Conservation (phyloP, 2,888 invertebrate genomes). For the Diplazon laetatorius region DNA sequence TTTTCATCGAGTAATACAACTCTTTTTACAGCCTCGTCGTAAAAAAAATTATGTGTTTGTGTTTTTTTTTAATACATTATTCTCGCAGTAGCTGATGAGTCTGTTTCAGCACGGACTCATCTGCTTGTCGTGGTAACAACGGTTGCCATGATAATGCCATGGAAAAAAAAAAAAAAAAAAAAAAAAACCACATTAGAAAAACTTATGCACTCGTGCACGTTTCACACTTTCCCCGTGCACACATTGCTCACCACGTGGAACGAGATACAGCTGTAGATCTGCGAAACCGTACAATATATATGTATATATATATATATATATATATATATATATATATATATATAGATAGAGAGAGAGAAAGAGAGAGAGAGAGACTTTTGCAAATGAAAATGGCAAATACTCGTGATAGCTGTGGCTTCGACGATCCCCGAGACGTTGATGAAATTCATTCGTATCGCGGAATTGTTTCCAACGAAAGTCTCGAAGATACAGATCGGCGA, state of each 20-base stretch:
- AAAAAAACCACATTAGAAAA: not conserved
- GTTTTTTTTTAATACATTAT: not conserved
- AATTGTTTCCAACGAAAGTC: too few relatives aligned
- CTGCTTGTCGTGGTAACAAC: not conserved
- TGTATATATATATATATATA: too few relatives aligned
- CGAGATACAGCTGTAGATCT: not conserved
- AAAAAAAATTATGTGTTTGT: too few relatives aligned
- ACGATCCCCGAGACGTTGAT: too few relatives aligned
- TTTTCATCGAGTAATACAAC: not conserved
- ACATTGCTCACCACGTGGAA: not conserved
- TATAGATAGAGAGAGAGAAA: not conserved
- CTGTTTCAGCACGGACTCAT: not conserved
- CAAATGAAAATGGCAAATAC: too few relatives aligned
- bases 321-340: too few relatives aligned
- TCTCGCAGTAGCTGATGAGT: not conserved
- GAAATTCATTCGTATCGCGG: too few relatives aligned
- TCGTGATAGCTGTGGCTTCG: too few relatives aligned
- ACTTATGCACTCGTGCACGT: not conserved
- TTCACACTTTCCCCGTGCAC: slow-evolving; percentile 1
- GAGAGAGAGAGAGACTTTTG: too few relatives aligned
- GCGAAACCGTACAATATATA: not conserved
- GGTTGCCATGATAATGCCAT: not conserved
- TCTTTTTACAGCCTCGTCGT: too few relatives aligned
- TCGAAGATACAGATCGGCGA: slow-evolving; percentile 9
- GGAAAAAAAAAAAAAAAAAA: too few relatives aligned